These are phyloP conservation scores for Catostomus latipinnis DNA, from an alignment of 2,797 vertebrate species.

Conservation along the genomic window DNA sequence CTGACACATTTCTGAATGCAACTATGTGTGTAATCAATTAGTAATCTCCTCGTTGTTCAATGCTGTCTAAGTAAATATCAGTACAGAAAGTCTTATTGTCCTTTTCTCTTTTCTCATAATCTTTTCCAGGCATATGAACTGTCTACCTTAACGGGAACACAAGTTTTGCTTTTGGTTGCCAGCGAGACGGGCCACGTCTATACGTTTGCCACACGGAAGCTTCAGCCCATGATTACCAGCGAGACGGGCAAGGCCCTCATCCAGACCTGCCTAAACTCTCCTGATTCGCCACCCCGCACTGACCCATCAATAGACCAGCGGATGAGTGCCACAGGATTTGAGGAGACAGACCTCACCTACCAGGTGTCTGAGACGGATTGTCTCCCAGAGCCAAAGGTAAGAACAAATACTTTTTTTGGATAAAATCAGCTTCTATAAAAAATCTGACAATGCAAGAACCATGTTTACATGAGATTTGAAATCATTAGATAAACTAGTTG, in stretches of 20 bases:
- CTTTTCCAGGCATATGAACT: constrained; percentile 91
- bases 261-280: constrained; percentile 98
- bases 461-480: too few relatives aligned
- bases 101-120: not conserved
- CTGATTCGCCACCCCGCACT: constrained; percentile 93
- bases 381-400: constrained; percentile 96
- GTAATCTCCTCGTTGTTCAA: not conserved
- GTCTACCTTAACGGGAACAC: constrained; percentile 97
- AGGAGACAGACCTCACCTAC: constrained; percentile 98
- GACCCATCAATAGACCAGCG: constrained; percentile 98
- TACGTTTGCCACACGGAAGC: constrained; percentile 96
- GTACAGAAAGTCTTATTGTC: not conserved
- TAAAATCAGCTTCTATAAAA: not conserved
- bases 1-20: not conserved
- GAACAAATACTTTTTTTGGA: not conserved
- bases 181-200: constrained; percentile 98
- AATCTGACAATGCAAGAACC: too few relatives aligned
- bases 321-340: constrained; percentile 98
- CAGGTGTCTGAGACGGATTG: constrained; percentile 97
- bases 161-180: constrained; percentile 95
- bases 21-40: not conserved
- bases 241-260: constrained; percentile 98
- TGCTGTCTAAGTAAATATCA: not conserved
- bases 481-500: too few relatives aligned
- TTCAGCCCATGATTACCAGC: constrained; percentile 99